phyloP scores from a whole-genome alignment of 2,888 invertebrate species.

The Drosophila neoperkinsi region DNA sequence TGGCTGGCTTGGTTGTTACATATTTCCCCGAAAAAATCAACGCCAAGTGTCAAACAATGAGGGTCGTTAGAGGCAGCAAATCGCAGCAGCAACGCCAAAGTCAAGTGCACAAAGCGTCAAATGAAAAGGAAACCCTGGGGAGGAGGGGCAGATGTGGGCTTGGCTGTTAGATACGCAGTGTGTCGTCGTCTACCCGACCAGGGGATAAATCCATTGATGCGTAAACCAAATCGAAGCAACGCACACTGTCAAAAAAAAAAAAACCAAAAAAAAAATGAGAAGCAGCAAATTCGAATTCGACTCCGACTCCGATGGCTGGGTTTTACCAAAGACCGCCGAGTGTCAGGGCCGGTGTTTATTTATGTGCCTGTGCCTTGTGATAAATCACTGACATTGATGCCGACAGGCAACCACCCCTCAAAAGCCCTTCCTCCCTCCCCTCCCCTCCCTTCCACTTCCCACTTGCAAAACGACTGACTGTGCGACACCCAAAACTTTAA shows the following conservation, averaged over 20 bases:
- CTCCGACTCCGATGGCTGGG: conserved; percentile 21
- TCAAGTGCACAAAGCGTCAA: conserved; percentile 80
- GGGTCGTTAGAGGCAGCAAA: conserved; percentile 78
- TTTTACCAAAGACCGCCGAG: conserved; percentile 40
- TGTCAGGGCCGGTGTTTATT: conserved; percentile 69
- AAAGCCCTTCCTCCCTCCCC: neutral
- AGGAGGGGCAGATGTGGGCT: neutral
- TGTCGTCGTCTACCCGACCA: conserved; percentile 12
- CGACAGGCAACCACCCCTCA: conserved; percentile 47
- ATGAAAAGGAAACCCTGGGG: conserved; percentile 69
- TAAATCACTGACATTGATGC: conserved; percentile 79
- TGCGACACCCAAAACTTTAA: conserved; percentile 63
- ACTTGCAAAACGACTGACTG: conserved; percentile 3
- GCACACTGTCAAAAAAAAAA: conserved; percentile 65
- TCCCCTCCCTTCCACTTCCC: neutral
- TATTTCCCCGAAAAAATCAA: conserved; percentile 57
- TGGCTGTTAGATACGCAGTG: neutral
- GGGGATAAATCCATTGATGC: conserved; percentile 72
- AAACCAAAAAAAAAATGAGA: conserved; percentile 23
- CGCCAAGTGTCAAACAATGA: conserved; percentile 78
- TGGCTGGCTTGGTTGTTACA: conserved; percentile 14
- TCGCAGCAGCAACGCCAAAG: conserved; percentile 64
- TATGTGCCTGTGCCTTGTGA: conserved; percentile 73
- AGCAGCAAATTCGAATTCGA: conserved; percentile 51
- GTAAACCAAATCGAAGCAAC: conserved; percentile 72